phyloP scores from a whole-genome alignment of 2,113 vertebrate species.

The Circaetus gallicus region DNA sequence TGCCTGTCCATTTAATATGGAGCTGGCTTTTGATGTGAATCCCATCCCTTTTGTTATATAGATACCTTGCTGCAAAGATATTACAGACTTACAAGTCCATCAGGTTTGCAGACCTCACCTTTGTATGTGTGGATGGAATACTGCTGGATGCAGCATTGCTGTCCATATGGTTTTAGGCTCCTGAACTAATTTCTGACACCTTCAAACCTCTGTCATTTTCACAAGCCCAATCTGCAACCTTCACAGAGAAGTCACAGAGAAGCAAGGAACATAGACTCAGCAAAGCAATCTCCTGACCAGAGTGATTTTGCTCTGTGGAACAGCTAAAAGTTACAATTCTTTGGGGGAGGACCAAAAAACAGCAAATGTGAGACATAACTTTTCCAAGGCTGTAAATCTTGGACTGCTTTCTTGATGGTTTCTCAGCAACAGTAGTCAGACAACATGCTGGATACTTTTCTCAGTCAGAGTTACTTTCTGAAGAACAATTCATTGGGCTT shows the following conservation, averaged over 20 bases:
- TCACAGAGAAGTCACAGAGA: neutral
- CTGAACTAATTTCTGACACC: neutral
- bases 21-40: neutral
- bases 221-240: neutral
- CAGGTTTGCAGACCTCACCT: neutral
- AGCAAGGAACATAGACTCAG: neutral
- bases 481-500: neutral
- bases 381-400: neutral
- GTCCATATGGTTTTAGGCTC: neutral
- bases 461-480: neutral
- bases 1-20: neutral
- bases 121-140: neutral
- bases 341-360: neutral
- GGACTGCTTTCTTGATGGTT: neutral
- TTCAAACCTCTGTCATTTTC: neutral
- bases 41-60: neutral
- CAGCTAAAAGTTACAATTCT: neutral
- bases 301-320: neutral
- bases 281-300: neutral
- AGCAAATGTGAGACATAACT: neutral
- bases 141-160: neutral
- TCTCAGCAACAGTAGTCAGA: neutral
- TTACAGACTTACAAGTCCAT: neutral
- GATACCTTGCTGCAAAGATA: neutral
- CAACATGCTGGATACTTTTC: neutral